Evolutionary conservation across 2,797 vertebrate species (phyloP).

Genomic region (Rhinoraja longicauda): DNA sequence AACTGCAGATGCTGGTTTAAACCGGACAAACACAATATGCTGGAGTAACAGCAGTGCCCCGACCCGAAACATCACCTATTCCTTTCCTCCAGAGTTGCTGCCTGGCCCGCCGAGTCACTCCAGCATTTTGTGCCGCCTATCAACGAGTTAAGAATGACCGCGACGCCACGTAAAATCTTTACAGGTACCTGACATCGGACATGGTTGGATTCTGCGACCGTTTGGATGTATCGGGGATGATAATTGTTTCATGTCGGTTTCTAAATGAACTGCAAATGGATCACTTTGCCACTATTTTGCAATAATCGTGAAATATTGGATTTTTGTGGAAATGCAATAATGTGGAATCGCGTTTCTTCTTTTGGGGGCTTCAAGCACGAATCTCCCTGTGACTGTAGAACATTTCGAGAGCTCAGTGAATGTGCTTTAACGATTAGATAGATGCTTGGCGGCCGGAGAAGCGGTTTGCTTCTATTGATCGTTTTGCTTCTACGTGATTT

Average conservation of each 20-base stretch:
- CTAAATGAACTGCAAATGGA: not conserved
- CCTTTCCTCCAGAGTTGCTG: too few species aligned
- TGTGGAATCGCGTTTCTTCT: not conserved
- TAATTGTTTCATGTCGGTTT: not conserved
- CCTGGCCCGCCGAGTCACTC: too few species aligned
- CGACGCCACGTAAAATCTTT: not conserved
- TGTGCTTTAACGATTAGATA: too few species aligned
- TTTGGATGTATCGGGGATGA: too few species aligned
- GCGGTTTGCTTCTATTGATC: not conserved
- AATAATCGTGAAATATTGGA: not conserved
- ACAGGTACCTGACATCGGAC: not conserved
- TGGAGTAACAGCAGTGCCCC: too few species aligned
- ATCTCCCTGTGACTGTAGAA: not conserved
- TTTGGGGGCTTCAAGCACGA: too few species aligned
- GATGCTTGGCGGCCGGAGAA: not conserved
- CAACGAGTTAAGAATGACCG: not conserved
- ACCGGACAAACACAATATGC: too few species aligned
- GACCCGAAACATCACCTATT: too few species aligned
- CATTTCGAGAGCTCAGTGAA: too few species aligned
- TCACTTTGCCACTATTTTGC: not conserved
- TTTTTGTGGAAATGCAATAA: not conserved
- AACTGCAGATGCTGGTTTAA: too few species aligned
- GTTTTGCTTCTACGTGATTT: not conserved
- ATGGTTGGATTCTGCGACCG: not conserved
- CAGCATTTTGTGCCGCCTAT: too few species aligned